These are phyloP conservation scores for Drosophila fuyamai DNA, from an alignment of 1,140 invertebrate species.

Conservation along the genomic window DNA sequence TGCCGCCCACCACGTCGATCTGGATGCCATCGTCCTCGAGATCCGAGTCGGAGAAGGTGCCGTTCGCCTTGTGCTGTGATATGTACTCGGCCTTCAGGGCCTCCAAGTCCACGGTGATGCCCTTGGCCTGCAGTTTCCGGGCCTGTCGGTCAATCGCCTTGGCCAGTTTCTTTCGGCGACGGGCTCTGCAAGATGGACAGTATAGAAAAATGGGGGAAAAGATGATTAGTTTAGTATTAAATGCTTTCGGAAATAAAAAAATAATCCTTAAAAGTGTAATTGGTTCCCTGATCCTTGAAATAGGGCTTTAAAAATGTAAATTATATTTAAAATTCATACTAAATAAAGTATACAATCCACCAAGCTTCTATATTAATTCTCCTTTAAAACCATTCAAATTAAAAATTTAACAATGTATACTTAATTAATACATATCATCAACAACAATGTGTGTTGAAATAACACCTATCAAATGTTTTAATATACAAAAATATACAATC, in stretches of 20 bases:
- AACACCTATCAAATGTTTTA: background rate
- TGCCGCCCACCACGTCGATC: slow-evolving; percentile 91
- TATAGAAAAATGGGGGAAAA: background rate
- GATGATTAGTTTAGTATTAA: too few species aligned
- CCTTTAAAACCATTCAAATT: too few species aligned
- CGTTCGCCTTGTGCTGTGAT: slow-evolving; percentile 87
- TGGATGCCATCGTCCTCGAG: slow-evolving; percentile 89
- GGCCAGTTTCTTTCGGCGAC: slow-evolving; percentile 94
- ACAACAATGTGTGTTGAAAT: background rate
- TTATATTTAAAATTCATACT: too few species aligned
- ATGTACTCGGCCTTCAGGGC: slow-evolving; percentile 93
- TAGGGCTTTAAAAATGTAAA: too few species aligned
- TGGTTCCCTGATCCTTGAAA: too few species aligned
- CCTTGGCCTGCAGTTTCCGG: slow-evolving; percentile 94
- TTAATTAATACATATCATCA: too few species aligned
- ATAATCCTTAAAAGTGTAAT: too few species aligned
- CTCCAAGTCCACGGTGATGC: slow-evolving; percentile 94
- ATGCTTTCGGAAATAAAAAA: too few species aligned
- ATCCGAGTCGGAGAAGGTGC: slow-evolving; percentile 89
- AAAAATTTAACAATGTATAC: too few species aligned
- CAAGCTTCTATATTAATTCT: too few species aligned
- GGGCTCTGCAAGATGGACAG: slow-evolving; percentile 86
- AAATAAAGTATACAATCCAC: too few species aligned
- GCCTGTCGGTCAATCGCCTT: slow-evolving; percentile 97
- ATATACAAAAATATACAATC: background rate